Evolutionary conservation across 1,140 invertebrate genomes (phyloP).

Genomic region (Pseudomyrmex flavicornis): DNA sequence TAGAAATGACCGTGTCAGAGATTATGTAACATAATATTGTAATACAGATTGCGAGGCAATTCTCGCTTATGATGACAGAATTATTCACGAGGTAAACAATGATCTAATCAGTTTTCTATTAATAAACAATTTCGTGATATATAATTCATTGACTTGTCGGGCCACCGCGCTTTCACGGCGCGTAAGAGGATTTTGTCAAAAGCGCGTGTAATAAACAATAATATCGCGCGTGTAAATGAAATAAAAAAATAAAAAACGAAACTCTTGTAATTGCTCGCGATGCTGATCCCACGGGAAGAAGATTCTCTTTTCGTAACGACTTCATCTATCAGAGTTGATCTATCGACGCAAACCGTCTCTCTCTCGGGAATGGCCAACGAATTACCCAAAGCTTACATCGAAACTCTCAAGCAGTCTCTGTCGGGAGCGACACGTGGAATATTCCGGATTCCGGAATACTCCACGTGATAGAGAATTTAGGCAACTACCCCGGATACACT

Average conservation of each 20-base stretch:
- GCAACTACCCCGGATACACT: conserved; percentile 33
- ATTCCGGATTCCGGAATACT: conserved; percentile 70
- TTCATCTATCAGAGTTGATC: neutral
- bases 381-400: conserved; percentile 52
- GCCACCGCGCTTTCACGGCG: neutral
- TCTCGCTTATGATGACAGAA: neutral
- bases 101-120: conserved; percentile 28
- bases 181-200: neutral
- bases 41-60: conserved; percentile 1
- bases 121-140: conserved; percentile 40
- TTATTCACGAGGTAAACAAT: conserved; percentile 36
- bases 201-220: neutral
- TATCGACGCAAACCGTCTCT: neutral
- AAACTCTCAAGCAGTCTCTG: conserved; percentile 42
- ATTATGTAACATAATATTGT: neutral
- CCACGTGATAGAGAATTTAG: conserved; percentile 57
- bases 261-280: neutral
- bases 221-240: neutral
- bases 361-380: conserved; percentile 42
- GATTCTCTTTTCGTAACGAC: neutral
- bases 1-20: neutral
- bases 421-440: conserved; percentile 64
- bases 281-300: neutral
- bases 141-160: conserved; percentile 31
- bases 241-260: neutral